Conservation (phyloP, 2,113 vertebrate genomes). For the Echinops telfairi region DNA sequence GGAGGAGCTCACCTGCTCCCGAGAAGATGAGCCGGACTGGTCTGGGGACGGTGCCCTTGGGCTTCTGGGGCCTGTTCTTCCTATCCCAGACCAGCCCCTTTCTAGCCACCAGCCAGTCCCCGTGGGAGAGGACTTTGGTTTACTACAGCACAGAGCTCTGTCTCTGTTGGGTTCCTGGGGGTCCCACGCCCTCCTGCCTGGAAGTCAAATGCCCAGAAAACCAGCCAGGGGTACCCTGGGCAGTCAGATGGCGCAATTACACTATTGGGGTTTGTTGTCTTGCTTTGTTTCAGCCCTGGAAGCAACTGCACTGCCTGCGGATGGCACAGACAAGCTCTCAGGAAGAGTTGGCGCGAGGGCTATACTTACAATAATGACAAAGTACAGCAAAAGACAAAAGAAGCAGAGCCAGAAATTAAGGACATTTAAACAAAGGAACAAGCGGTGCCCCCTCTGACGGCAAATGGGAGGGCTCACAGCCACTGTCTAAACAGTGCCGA, state of each 20-base stretch:
- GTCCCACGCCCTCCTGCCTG: neutral
- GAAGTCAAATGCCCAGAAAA: neutral
- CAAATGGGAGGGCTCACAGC: neutral
- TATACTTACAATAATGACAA: constrained; percentile 67
- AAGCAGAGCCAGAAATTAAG: constrained; percentile 44
- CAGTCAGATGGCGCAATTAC: neutral
- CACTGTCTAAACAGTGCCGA: neutral
- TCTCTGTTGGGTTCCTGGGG: neutral
- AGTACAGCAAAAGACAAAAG: constrained; percentile 40
- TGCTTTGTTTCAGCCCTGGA: neutral
- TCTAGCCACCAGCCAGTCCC: neutral
- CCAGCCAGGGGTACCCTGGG: neutral
- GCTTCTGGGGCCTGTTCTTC: too few relatives aligned
- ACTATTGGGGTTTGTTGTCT: neutral
- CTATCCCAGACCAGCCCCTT: accelerated
- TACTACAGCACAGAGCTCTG: neutral
- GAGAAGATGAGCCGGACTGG: too few relatives aligned
- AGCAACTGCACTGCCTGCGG: neutral
- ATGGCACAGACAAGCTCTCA: neutral
- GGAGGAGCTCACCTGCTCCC: too few relatives aligned
- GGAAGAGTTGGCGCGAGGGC: constrained; percentile 34
- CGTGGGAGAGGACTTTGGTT: accelerated
- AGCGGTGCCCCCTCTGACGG: neutral
- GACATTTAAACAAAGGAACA: constrained; percentile 43
- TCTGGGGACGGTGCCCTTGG: too few relatives aligned